These are phyloP conservation scores for Corythornis madagascariensis DNA, from an alignment of 2,113 vertebrate species.

Conservation along the genomic window DNA sequence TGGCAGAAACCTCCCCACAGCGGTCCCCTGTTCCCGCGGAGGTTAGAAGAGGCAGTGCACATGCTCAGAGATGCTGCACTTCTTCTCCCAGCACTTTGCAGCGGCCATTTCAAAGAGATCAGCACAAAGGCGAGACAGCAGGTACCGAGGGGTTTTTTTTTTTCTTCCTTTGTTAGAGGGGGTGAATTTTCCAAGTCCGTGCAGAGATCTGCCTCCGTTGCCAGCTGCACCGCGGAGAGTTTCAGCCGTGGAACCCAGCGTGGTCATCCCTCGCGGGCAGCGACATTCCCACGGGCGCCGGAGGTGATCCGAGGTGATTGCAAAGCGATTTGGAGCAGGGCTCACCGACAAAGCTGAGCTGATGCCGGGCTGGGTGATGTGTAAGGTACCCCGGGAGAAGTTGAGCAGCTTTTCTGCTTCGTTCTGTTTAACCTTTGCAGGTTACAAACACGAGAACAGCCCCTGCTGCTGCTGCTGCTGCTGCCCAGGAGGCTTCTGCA, in stretches of 20 bases:
- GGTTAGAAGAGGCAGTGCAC: conserved; percentile 69
- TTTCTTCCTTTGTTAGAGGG: conserved; percentile 48
- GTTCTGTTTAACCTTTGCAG: neutral
- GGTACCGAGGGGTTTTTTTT: conserved; percentile 39
- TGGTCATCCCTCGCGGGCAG: neutral
- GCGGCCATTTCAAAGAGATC: conserved; percentile 75
- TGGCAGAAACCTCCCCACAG: conserved; percentile 73
- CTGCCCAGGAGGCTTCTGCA: neutral
- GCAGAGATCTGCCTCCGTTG: neutral
- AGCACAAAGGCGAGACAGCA: conserved; percentile 65
- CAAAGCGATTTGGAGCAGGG: neutral
- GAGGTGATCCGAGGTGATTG: neutral
- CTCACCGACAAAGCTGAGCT: neutral
- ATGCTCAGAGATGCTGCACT: conserved; percentile 71
- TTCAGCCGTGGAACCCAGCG: neutral
- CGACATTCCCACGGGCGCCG: neutral
- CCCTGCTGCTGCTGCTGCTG: neutral
- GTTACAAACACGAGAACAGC: neutral
- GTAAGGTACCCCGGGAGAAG: neutral
- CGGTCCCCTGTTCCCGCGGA: conserved; percentile 71
- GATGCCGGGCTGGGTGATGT: neutral
- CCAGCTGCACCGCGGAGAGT: neutral
- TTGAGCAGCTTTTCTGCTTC: neutral
- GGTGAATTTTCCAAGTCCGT: neutral
- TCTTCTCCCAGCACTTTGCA: conserved; percentile 60